Evolutionary conservation across 2,113 vertebrate genomes (phyloP).

Genomic region (Passer montanus): DNA sequence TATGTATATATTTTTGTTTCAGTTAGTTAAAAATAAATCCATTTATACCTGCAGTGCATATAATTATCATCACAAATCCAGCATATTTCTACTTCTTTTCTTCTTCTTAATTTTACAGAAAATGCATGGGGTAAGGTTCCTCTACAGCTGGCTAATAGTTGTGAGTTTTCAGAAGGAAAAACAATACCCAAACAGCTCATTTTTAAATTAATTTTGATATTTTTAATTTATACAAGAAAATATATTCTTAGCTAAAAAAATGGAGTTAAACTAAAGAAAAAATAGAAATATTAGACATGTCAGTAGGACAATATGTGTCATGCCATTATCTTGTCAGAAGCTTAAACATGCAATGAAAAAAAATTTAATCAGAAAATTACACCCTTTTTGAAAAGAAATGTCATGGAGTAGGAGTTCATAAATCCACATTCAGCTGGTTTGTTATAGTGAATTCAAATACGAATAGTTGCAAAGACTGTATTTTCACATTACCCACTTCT

Average conservation of each 20-base stretch:
- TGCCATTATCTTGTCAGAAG: neutral
- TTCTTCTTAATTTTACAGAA: neutral
- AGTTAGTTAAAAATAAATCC: neutral
- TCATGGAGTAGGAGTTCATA: neutral
- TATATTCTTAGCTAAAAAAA: neutral
- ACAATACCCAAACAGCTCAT: neutral
- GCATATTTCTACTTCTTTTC: neutral
- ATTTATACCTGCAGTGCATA: neutral
- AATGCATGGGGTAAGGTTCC: neutral
- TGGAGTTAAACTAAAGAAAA: neutral
- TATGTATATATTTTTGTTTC: neutral
- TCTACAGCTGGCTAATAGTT: neutral
- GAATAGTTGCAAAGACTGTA: neutral
- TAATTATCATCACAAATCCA: neutral
- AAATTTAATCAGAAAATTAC: neutral
- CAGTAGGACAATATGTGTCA: neutral
- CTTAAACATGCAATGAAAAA: neutral
- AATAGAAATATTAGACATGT: neutral
- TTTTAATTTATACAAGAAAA: neutral
- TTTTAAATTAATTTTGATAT: neutral
- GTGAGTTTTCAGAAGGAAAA: neutral
- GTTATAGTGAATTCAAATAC: neutral
- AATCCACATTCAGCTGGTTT: neutral
- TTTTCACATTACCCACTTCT: neutral
- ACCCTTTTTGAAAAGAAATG: neutral